Evolutionary conservation across 2,113 vertebrate genomes (phyloP), one percentile per base, ranked within the genome.

Genomic region (Actenoides hombroni): DNA sequence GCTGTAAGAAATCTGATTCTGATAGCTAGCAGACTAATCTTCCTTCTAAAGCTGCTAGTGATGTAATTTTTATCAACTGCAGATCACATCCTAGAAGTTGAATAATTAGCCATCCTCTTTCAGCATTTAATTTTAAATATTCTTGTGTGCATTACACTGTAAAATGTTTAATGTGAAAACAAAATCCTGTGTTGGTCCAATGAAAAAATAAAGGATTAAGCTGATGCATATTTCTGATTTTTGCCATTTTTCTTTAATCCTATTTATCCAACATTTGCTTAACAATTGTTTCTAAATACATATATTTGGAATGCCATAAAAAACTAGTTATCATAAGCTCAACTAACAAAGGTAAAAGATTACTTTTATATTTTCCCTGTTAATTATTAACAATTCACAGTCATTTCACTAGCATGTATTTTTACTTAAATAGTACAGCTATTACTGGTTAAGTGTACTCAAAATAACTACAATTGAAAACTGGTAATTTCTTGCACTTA

Each of bases 291-390:
- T 94, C 75, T 82, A 95, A 97, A 96, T 33, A 40, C 68, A 57
- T 84, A 16, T 68, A 70, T 96, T 83, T 92, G 77, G 92, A 96
- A 94, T 73, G 51, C 16, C 13, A 70, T 92, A 90, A 97, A 97
- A 97, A 93, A 60, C 37, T 77, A 95, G 76, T 92, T 88, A 97
- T 94, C 86, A 96, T 91, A 96, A 37, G 49, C 63, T 92, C 78
- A 57, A 39, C 85, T 88, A 91, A 87, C 75, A 97, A 97, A 97
- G 81, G 86, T 97, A 92, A 96, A 96, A 97, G 71, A 93, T 92
- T 96, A 87, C 40, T 93, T 96, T 74, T 48, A 17, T 93, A 76
- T 88, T 94, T 95, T 96, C 91, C 46, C 59, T 57, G 35, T 79
- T 92, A 96, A 96, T 95, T 95, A 90, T 96, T 95, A 90, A 40